These are phyloP conservation scores for Baccha elongata DNA, from an alignment of 2,888 invertebrate species.

Conservation along the genomic window DNA sequence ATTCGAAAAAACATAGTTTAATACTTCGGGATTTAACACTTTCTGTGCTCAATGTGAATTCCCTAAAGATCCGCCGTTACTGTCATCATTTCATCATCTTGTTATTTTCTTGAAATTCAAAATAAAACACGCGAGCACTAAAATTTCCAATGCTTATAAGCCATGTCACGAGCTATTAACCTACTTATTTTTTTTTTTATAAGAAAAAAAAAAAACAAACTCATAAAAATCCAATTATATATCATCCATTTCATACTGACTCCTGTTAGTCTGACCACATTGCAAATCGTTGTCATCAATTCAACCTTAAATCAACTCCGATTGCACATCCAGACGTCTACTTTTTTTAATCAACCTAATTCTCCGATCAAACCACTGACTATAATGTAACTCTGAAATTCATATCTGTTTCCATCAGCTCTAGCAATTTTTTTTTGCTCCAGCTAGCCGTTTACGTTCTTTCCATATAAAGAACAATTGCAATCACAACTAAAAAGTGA, in stretches of 20 bases:
- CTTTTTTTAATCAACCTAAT: constrained; percentile 61
- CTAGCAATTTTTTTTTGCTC: not conserved
- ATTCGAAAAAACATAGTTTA: too few relatives aligned
- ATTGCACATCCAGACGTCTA: constrained; percentile 25
- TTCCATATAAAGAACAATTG: constrained; percentile 34
- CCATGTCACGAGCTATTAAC: too few relatives aligned
- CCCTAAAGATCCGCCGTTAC: too few relatives aligned
- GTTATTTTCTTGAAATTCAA: too few relatives aligned
- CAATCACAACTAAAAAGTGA: constrained; percentile 57
- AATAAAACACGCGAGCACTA: too few relatives aligned
- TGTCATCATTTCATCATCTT: too few relatives aligned
- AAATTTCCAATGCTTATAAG: too few relatives aligned
- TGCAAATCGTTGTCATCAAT: constrained; percentile 9
- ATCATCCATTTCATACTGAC: constrained; percentile 1
- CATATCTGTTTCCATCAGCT: constrained; percentile 46
- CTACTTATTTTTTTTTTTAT: too few relatives aligned
- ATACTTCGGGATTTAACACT: too few relatives aligned
- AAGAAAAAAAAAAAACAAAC: too few relatives aligned
- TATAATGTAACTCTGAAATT: constrained; percentile 56
- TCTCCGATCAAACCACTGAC: constrained; percentile 57
- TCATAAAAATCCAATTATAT: constrained; percentile 19
- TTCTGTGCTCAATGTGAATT: too few relatives aligned
- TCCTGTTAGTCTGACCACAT: constrained; percentile 33
- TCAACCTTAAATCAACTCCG: constrained; percentile 28
- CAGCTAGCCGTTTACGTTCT: constrained; percentile 15